A percentile compares a stretch with the other conserved stretches of the same genome.
These are phyloP conservation scores for Enteromius fasciolatus DNA, from an alignment of 2,797 vertebrate species.

Conservation along the genomic window DNA sequence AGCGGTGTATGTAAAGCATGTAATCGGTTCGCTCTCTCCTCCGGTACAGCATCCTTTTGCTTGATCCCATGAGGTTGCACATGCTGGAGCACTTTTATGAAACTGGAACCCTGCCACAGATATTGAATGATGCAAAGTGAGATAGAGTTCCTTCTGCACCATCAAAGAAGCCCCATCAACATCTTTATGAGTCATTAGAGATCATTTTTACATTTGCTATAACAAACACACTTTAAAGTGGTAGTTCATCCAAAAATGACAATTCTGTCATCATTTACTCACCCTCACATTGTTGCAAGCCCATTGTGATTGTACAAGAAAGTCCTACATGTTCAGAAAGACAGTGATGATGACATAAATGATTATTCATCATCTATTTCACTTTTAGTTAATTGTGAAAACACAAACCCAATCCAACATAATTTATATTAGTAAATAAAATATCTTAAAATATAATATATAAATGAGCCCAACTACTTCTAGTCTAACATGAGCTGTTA, in stretches of 20 bases:
- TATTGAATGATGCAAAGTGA: constrained; percentile 29
- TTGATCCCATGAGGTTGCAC: constrained; percentile 17
- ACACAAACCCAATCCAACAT: background rate
- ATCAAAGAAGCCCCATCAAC: constrained; percentile 14
- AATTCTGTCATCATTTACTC: background rate
- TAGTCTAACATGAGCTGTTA: background rate
- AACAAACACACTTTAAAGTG: background rate
- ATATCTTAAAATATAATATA: background rate
- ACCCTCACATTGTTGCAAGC: background rate
- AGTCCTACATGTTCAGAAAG: too few relatives aligned
- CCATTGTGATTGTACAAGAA: background rate
- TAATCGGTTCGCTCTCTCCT: constrained; percentile 26
- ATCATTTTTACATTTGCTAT: background rate
- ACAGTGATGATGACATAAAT: background rate
- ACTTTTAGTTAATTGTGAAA: background rate
- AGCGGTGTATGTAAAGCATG: constrained; percentile 12
- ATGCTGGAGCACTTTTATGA: constrained; percentile 31
- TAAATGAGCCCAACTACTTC: background rate
- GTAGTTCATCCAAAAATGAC: background rate
- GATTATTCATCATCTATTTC: background rate
- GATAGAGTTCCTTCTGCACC: constrained; percentile 1
- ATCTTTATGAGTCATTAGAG: background rate
- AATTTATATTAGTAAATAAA: background rate
- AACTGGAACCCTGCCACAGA: constrained; percentile 28
- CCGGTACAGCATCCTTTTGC: constrained; percentile 20